A percentile compares a stretch with the other conserved stretches of the same genome.
phyloP scores from a whole-genome alignment of 2,888 invertebrate genomes.

The Acheta domesticus region DNA sequence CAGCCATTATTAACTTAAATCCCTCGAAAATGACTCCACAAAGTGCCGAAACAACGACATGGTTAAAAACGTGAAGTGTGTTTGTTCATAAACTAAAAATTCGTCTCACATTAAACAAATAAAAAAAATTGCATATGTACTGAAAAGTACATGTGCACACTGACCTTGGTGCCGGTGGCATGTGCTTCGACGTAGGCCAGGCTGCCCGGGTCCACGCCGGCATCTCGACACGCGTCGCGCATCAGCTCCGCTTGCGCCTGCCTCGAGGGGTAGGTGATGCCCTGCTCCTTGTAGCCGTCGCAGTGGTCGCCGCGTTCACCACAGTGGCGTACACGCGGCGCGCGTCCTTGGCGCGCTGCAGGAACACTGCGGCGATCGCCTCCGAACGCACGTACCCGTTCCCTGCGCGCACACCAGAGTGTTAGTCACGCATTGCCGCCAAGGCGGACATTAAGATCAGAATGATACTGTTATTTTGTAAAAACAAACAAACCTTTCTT shows the following conservation, averaged over 20 bases:
- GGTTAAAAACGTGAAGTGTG: no score
- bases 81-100: no score
- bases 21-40: no score
- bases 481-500: no score
- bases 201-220: constrained; percentile 53
- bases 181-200: constrained; percentile 67
- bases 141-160: not conserved
- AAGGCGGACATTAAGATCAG: no score
- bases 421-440: no score
- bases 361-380: constrained; percentile 63
- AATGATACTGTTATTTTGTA: no score
- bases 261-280: constrained; percentile 65
- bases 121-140: not conserved
- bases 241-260: constrained; percentile 48
- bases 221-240: constrained; percentile 59
- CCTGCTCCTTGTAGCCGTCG: constrained; percentile 63
- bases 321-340: constrained; percentile 53
- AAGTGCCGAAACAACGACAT: no score
- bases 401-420: constrained; percentile 46
- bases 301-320: constrained; percentile 58
- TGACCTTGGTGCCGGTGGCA: constrained; percentile 58
- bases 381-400: constrained; percentile 84
- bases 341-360: constrained; percentile 62
- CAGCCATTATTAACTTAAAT: no score
- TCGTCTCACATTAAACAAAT: no score